These are phyloP conservation scores for Dolichomitus sp. DNA, from an alignment of 2,888 invertebrate species.

Conservation along the genomic window DNA sequence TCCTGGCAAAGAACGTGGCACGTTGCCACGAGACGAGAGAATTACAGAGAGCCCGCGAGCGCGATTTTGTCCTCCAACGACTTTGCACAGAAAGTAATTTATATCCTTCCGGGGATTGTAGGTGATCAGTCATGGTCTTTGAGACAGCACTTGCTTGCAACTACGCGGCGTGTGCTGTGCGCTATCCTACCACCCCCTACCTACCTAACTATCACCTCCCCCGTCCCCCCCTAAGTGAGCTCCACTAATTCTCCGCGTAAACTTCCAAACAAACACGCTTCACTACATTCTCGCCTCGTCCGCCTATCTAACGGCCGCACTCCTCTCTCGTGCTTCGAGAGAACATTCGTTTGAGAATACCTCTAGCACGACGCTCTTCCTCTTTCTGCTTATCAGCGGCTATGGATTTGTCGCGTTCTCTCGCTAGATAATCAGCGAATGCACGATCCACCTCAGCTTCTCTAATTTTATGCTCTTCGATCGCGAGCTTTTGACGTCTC, in stretches of 20 bases:
- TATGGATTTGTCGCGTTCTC: constrained; percentile 61
- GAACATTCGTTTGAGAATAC: constrained; percentile 53
- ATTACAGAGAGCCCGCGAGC: constrained; percentile 21
- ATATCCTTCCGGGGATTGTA: constrained; percentile 46
- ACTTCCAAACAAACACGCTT: constrained; percentile 61
- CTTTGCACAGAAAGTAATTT: constrained; percentile 47
- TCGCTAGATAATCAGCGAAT: constrained; percentile 68
- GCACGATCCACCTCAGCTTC: constrained; percentile 70
- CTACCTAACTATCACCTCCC: constrained; percentile 10
- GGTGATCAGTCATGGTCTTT: constrained; percentile 50
- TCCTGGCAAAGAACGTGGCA: constrained; percentile 42
- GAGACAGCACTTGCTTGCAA: constrained; percentile 37
- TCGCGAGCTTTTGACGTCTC: constrained; percentile 57
- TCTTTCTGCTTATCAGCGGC: constrained; percentile 52
- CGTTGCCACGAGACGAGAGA: constrained; percentile 47
- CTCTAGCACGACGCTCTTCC: constrained; percentile 54
- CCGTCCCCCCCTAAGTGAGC: constrained; percentile 22
- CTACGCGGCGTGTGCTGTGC: not conserved
- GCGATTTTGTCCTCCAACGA: constrained; percentile 43
- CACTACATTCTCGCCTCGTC: constrained; percentile 54
- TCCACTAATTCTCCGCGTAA: constrained; percentile 59
- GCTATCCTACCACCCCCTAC: not conserved
- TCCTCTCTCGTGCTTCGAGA: constrained; percentile 16
- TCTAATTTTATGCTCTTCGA: constrained; percentile 67
- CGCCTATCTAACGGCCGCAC: constrained; percentile 12